Conservation (phyloP, 2,888 invertebrate genomes). For the Lithophane leautieri region DNA sequence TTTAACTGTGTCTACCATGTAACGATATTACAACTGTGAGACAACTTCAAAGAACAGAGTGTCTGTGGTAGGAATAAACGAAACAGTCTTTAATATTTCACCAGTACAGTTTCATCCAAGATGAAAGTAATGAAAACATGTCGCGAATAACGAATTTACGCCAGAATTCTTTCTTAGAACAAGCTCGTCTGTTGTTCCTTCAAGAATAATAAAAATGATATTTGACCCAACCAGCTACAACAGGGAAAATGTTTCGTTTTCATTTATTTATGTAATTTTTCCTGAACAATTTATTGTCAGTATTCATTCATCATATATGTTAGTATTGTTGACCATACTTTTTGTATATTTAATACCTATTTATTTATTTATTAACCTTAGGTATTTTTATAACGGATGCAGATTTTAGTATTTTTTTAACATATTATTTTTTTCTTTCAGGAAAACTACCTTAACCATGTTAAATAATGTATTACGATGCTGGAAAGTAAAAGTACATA, state of each 20-base stretch:
- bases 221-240: conserved; percentile 48
- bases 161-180: conserved; percentile 64
- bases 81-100: conserved; percentile 62
- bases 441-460: background rate
- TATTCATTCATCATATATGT: background rate
- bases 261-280: conserved; percentile 36
- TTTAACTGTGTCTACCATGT: conserved; percentile 35
- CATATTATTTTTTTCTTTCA: background rate
- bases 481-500: background rate
- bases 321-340: background rate
- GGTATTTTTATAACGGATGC: background rate
- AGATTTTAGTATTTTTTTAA: background rate
- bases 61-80: conserved; percentile 42
- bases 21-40: conserved; percentile 27
- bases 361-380: too few species aligned
- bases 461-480: background rate
- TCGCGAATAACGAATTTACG: conserved; percentile 64
- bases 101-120: conserved; percentile 53
- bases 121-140: conserved; percentile 69
- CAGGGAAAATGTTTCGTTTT: conserved; percentile 45
- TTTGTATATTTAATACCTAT: too few species aligned
- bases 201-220: conserved; percentile 62
- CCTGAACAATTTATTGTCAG: conserved; percentile 21
- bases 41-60: conserved; percentile 57
- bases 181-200: conserved; percentile 49